Evolutionary conservation across 2,888 invertebrate genomes (phyloP).

Genomic region (Drosophila neonasuta): DNA sequence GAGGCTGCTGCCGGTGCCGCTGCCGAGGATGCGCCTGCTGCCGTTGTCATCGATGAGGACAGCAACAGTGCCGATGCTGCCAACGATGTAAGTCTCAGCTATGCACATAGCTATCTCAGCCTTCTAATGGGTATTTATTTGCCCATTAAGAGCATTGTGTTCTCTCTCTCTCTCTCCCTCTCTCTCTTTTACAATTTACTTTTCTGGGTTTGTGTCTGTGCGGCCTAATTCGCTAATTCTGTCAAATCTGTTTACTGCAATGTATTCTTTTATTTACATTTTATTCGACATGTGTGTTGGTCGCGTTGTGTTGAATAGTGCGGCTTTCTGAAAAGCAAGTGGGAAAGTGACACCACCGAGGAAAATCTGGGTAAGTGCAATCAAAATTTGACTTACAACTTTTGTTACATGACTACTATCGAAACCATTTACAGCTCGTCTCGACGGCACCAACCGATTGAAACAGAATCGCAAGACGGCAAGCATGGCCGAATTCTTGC

Average conservation of each 20-base stretch:
- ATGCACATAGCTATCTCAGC: background rate
- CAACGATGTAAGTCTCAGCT: slow-evolving; percentile 58
- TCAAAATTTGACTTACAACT: background rate
- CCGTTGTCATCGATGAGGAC: slow-evolving; percentile 43
- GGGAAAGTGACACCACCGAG: slow-evolving; percentile 93
- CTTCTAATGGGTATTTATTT: slow-evolving; percentile 3
- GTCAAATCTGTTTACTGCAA: slow-evolving; percentile 18
- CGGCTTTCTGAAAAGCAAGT: slow-evolving; percentile 86
- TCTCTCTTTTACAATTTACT: background rate
- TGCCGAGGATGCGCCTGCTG: slow-evolving; percentile 17
- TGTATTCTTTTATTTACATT: slow-evolving; percentile 24
- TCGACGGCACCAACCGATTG: slow-evolving; percentile 92
- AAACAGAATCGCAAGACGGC: slow-evolving; percentile 83
- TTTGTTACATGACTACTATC: background rate
- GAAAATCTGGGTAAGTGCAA: slow-evolving; percentile 90
- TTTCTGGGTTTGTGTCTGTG: background rate
- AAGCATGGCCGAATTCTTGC: slow-evolving; percentile 96
- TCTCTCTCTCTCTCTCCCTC: background rate
- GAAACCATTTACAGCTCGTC: slow-evolving; percentile 87
- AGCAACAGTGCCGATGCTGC: slow-evolving; percentile 60
- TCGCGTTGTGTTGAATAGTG: slow-evolving; percentile 63
- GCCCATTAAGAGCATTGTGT: slow-evolving; percentile 4
- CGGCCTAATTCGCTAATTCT: slow-evolving; percentile 20
- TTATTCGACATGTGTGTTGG: slow-evolving; percentile 32
- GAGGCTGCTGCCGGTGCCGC: slow-evolving; percentile 29